These are phyloP conservation scores for Drosophila bocqueti DNA, from an alignment of 1,140 invertebrate genomes.

Conservation along the genomic window DNA sequence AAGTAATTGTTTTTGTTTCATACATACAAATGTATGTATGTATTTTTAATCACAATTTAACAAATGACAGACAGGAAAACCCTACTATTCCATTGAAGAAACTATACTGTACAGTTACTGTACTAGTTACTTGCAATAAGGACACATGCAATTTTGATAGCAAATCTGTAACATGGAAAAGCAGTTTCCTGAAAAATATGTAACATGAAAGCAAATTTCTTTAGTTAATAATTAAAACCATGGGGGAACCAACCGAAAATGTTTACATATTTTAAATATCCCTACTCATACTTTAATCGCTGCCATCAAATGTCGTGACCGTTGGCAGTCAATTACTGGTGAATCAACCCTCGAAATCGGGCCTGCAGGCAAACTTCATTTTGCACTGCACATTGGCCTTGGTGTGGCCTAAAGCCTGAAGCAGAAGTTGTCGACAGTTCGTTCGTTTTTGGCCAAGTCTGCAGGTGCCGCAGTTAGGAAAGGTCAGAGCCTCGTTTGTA, in stretches of 20 bases:
- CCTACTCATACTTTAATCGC: slow-evolving; percentile 1
- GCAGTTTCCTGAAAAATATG: slow-evolving; percentile 1
- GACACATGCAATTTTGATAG: slow-evolving; percentile 1
- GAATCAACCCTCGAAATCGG: slow-evolving; percentile 20
- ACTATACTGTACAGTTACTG: not conserved
- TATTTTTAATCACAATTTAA: not conserved
- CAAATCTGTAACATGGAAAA: slow-evolving; percentile 8
- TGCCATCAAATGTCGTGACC: slow-evolving; percentile 27
- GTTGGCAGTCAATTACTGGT: slow-evolving; percentile 17
- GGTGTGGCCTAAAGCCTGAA: slow-evolving; percentile 19
- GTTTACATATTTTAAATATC: slow-evolving; percentile 13
- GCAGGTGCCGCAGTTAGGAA: slow-evolving; percentile 1
- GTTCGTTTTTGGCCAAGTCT: slow-evolving; percentile 17
- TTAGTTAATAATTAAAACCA: slow-evolving; percentile 7
- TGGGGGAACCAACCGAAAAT: not conserved
- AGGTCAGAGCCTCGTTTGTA: slow-evolving; percentile 51
- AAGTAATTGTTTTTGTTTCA: not conserved
- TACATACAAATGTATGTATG: not conserved
- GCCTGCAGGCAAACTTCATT: slow-evolving; percentile 30
- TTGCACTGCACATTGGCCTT: slow-evolving; percentile 29
- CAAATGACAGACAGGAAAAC: not conserved
- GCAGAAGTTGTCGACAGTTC: slow-evolving; percentile 11
- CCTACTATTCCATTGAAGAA: not conserved
- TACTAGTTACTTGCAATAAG: not conserved
- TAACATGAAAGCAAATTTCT: slow-evolving; percentile 2